Percentiles rank a stretch among this genome's conserved stretches.
Evolutionary conservation across 2,888 invertebrate genomes (phyloP).

Genomic region (Ichneumoninae sp.): DNA sequence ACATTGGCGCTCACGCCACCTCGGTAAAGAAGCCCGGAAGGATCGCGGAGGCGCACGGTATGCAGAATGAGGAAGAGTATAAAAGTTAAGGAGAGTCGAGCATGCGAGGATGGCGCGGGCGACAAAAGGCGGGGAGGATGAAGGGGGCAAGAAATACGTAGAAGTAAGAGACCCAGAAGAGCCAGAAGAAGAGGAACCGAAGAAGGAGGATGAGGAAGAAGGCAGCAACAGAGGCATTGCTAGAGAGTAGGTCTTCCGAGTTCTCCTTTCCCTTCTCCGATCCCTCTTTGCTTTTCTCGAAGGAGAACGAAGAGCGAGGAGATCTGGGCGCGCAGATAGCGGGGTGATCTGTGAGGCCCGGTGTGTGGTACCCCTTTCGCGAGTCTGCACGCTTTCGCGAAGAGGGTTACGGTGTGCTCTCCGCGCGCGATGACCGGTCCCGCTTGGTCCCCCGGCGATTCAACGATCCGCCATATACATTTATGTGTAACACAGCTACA

Average conservation of each 20-base stretch:
- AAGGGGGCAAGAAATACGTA: constrained; percentile 62
- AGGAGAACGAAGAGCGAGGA: constrained; percentile 66
- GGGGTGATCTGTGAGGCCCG: constrained; percentile 84
- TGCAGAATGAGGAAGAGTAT: constrained; percentile 51
- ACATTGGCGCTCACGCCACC: not conserved
- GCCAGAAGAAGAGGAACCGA: constrained; percentile 57
- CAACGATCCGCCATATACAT: constrained; percentile 18
- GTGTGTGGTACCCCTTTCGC: constrained; percentile 84
- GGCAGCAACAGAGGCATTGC: constrained; percentile 47
- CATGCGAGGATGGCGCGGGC: constrained; percentile 55
- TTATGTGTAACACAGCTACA: constrained; percentile 6
- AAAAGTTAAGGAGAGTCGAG: constrained; percentile 55
- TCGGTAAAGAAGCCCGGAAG: constrained; percentile 8
- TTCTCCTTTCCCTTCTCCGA: constrained; percentile 25
- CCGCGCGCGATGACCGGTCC: constrained; percentile 44
- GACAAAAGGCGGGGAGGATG: constrained; percentile 56
- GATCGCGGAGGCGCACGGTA: constrained; percentile 37
- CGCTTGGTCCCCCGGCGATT: constrained; percentile 51
- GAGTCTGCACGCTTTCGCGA: constrained; percentile 79
- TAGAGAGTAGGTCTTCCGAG: constrained; percentile 61
- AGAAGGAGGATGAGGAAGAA: constrained; percentile 54
- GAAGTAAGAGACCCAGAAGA: constrained; percentile 63
- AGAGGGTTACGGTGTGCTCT: constrained; percentile 61
- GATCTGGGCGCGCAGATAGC: constrained; percentile 82
- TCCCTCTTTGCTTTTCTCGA: constrained; percentile 55